Evolutionary conservation across 2,797 vertebrate genomes (phyloP).

Genomic region (Phoebastria nigripes): DNA sequence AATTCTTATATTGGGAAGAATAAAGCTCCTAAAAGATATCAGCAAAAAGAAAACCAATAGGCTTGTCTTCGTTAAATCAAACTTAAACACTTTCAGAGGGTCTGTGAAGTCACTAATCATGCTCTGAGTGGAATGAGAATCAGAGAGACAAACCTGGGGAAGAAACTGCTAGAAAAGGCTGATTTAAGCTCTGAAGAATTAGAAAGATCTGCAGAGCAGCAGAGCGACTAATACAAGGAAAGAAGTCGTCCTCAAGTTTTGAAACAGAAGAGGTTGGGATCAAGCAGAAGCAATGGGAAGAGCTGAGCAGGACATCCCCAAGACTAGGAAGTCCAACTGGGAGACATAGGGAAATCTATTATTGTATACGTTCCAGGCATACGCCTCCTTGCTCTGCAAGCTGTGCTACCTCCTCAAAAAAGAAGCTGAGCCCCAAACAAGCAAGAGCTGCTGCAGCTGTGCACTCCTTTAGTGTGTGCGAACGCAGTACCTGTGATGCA

Average conservation of each 20-base stretch:
- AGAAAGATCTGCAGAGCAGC: background rate
- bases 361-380: background rate
- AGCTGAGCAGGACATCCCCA: background rate
- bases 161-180: background rate
- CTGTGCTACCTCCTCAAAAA: background rate
- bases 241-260: background rate
- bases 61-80: accelerated
- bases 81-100: background rate
- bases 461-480: background rate
- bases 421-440: background rate
- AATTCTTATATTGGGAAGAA: background rate
- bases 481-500: background rate
- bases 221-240: background rate
- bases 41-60: background rate
- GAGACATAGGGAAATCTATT: background rate
- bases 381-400: background rate
- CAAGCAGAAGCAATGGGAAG: background rate
- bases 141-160: background rate
- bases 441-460: background rate
- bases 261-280: background rate
- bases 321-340: background rate
- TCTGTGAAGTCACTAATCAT: background rate
- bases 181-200: background rate
- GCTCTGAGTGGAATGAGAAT: background rate
- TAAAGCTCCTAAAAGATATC: background rate